Percentiles rank a stretch among this genome's conserved stretches.
phyloP scores from a whole-genome alignment of 2,113 vertebrate species.

The Solea solea region DNA sequence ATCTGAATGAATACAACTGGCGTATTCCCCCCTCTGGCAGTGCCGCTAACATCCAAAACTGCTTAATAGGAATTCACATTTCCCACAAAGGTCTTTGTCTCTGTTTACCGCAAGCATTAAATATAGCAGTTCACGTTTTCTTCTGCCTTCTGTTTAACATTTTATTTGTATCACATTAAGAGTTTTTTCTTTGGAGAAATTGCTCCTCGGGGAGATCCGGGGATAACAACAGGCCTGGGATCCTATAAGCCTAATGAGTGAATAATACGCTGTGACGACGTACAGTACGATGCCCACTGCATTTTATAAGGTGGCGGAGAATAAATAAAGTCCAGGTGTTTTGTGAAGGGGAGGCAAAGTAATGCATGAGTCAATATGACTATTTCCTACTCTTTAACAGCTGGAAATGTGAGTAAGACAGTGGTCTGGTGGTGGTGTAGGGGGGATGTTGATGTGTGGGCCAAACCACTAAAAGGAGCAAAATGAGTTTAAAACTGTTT shows the following conservation, averaged over 20 bases:
- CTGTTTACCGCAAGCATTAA: slow-evolving; percentile 66
- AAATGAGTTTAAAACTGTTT: slow-evolving; percentile 36
- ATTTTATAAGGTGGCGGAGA: slow-evolving; percentile 64
- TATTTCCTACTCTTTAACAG: slow-evolving; percentile 43
- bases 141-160: slow-evolving; percentile 56
- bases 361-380: slow-evolving; percentile 58
- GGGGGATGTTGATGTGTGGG: slow-evolving; percentile 21
- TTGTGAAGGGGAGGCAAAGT: slow-evolving; percentile 28
- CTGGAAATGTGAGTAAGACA: slow-evolving; percentile 34
- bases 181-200: slow-evolving; percentile 41
- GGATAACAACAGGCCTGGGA: slow-evolving; percentile 34
- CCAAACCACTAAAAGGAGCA: slow-evolving; percentile 41
- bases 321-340: slow-evolving; percentile 68
- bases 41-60: slow-evolving; percentile 46
- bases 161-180: slow-evolving; percentile 60
- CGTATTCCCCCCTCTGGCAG: slow-evolving; percentile 35
- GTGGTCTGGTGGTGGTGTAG: neutral
- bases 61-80: slow-evolving; percentile 70
- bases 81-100: slow-evolving; percentile 66
- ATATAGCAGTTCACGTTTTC: slow-evolving; percentile 62
- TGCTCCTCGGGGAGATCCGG: slow-evolving; percentile 36
- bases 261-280: slow-evolving; percentile 39
- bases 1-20: slow-evolving; percentile 46
- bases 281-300: slow-evolving; percentile 19
- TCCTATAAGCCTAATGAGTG: slow-evolving; percentile 50